Conservation (phyloP, 1,140 invertebrate species). For the Brachionus manjavacas region DNA sequence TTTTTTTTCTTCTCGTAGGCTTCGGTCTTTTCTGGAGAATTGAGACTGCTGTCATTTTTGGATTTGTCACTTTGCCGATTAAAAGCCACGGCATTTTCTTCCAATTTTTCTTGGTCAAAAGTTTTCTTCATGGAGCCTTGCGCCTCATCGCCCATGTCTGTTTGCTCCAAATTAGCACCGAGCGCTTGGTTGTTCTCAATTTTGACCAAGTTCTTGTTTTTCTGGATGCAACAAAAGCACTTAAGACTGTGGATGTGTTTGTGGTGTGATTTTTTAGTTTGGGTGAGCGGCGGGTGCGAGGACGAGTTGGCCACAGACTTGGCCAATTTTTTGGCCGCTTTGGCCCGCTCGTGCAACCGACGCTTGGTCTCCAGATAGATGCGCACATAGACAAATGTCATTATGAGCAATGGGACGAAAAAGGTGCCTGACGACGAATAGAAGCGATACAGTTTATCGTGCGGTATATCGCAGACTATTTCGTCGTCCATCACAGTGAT, state of each 20-base stretch:
- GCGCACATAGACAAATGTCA: conserved; percentile 92
- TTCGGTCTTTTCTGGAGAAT: neutral
- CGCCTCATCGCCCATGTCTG: neutral
- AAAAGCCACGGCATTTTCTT: neutral
- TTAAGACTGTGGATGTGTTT: neutral
- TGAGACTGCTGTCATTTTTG: neutral
- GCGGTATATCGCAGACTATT: conserved; percentile 23
- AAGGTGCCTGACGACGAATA: conserved; percentile 91
- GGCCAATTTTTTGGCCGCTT: conserved; percentile 24
- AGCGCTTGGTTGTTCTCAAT: neutral
- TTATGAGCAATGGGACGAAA: conserved; percentile 89
- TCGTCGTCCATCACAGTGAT: neutral
- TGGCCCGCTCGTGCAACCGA: conserved; percentile 8
- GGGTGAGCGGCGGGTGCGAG: neutral
- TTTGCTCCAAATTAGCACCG: neutral
- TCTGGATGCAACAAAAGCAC: neutral
- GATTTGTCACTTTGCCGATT: neutral
- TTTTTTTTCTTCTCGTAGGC: too few relatives aligned
- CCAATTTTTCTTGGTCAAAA: neutral
- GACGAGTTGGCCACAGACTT: conserved; percentile 30
- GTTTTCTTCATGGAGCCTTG: neutral
- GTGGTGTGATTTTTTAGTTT: neutral
- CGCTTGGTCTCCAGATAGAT: conserved; percentile 71
- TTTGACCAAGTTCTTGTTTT: neutral
- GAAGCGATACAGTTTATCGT: conserved; percentile 71